A percentile compares a stretch with the other conserved stretches of the same genome.
phyloP scores from a whole-genome alignment of 2,113 vertebrate species.

The Panthera leo region DNA sequence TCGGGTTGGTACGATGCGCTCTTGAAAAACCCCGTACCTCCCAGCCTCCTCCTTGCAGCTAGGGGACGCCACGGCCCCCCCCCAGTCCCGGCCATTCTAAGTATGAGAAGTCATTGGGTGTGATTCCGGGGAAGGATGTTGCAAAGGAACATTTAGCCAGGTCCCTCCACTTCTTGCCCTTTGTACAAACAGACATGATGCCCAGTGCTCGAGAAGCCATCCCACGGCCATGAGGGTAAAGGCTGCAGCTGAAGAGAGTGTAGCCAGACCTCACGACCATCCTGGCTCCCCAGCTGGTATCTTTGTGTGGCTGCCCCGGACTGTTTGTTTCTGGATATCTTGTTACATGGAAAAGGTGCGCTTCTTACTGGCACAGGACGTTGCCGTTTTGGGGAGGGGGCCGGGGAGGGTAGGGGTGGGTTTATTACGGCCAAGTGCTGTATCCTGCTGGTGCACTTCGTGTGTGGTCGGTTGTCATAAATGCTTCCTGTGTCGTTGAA shows the following conservation, averaged over 20 bases:
- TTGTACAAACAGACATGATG: not conserved
- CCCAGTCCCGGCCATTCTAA: not conserved
- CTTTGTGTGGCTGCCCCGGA: not conserved
- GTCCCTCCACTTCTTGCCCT: not conserved
- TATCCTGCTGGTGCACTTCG: not conserved
- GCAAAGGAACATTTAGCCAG: not conserved
- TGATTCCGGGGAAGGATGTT: not conserved
- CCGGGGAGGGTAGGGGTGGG: not conserved
- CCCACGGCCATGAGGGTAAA: not conserved
- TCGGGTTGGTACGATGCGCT: not conserved
- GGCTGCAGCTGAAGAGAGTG: not conserved
- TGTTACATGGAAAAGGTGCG: not conserved
- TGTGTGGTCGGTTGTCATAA: not conserved
- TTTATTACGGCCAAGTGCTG: not conserved
- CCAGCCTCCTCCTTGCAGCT: not conserved
- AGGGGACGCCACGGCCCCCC: not conserved
- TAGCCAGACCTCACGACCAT: not conserved
- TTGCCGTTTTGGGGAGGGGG: not conserved
- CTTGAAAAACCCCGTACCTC: not conserved
- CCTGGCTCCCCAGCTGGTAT: not conserved
- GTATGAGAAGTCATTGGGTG: not conserved
- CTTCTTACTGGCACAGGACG: not conserved
- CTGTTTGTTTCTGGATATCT: conserved; percentile 18
- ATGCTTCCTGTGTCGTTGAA: not conserved
- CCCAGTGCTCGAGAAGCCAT: not conserved